Evolutionary conservation across 2,888 invertebrate genomes (phyloP), one percentile per base, ranked within the genome.

Genomic region (Brenthis ino): DNA sequence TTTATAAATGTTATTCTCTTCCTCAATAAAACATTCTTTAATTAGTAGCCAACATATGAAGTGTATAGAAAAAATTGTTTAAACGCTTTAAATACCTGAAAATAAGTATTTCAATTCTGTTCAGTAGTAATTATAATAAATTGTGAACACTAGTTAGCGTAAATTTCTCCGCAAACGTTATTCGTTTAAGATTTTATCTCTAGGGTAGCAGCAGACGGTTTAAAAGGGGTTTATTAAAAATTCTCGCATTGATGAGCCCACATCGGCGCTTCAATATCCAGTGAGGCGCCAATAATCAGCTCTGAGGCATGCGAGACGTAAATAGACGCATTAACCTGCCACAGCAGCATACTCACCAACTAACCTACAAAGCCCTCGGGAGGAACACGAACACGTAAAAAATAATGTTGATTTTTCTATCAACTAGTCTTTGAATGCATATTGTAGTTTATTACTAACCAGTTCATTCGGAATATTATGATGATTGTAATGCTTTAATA

Each of bases 241-340:
- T 81, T 79, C 74, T 79, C 77, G 81, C 80, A 85, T 86, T 85
- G 84, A 88, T 89, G 87, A 88, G 86, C 84, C 82, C 77, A 85
- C 82, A 85, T 86, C 77, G 81, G 69, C 78, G 78, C 81, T 84
- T 84, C 79, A 88, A 88, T 77, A 89, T 87, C 85, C 86, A 87
- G 81, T 69, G 78, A 82, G 86, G 87, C 88, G 87, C 87, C 87
- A 85, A 84, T 86, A 85, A 86, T 83, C 84, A 83, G 81, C 79
- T 80, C 76, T 80, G 75, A 78, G 80, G 82, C 80, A 82, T 82
- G 83, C 80, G 78, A 78, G 76, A 70, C 79, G 80, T 81, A 85
- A 85, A 85, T 85, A 84, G 82, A 78, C 68, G 77, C 80, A 80
- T 82, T 82, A 80, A 83, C 79, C 76, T 80, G 81, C 75, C 76